Conservation (phyloP, 2,113 vertebrate genomes). For the Amphiprion percula region DNA sequence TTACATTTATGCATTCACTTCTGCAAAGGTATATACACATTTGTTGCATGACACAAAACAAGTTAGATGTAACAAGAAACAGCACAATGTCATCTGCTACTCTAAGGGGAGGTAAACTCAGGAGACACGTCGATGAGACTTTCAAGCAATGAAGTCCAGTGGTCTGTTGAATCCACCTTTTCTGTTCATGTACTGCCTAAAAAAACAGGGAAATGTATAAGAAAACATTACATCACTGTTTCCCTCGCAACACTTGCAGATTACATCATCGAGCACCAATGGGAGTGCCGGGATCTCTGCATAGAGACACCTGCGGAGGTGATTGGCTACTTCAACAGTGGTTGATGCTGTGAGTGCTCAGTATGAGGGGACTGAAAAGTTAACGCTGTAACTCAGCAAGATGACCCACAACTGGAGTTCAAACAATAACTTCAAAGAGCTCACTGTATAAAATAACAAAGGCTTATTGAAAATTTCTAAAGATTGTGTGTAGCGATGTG, state of each 20-base stretch:
- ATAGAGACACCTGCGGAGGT: conserved; percentile 83
- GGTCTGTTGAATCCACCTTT: conserved; percentile 99
- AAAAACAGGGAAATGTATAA: conserved; percentile 67
- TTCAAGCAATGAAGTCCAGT: conserved; percentile 97
- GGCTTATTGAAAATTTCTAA: neutral
- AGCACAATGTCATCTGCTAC: neutral
- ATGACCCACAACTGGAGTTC: neutral
- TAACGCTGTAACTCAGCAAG: conserved; percentile 21
- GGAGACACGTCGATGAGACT: conserved; percentile 10
- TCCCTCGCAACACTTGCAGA: conserved; percentile 81
- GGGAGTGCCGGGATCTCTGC: conserved; percentile 71
- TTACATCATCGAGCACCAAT: conserved; percentile 87
- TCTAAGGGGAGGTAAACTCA: neutral
- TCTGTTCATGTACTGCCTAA: conserved; percentile 98
- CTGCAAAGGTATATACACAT: conserved; percentile 24
- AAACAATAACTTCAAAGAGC: conserved; percentile 4
- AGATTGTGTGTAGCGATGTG: neutral
- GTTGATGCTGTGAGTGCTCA: conserved; percentile 32
- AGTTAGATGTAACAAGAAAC: conserved; percentile 17
- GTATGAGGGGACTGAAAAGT: conserved; percentile 38
- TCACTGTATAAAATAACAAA: neutral
- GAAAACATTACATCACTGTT: conserved; percentile 86
- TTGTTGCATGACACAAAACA: conserved; percentile 28
- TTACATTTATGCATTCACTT: conserved; percentile 30
- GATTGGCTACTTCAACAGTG: conserved; percentile 78